These are phyloP conservation scores for Parauchenoglanis ngamensis DNA, from an alignment of 2,797 vertebrate genomes.

Conservation along the genomic window DNA sequence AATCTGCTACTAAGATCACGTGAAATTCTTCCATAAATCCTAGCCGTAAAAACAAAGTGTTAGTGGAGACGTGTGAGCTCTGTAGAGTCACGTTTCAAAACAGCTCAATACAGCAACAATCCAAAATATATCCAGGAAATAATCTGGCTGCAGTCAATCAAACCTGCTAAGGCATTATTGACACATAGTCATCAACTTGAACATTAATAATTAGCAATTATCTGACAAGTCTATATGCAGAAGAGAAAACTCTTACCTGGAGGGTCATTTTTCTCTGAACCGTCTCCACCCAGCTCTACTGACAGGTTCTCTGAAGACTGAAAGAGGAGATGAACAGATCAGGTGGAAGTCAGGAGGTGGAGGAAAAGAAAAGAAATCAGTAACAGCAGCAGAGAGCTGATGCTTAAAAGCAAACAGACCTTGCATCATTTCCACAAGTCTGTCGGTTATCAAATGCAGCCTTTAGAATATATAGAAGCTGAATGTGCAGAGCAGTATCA, in stretches of 20 bases:
- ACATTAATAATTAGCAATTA: background rate
- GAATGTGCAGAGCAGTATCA: background rate
- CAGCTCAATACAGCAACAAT: background rate
- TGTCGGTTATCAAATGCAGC: background rate
- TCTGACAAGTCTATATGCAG: background rate
- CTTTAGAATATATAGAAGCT: background rate
- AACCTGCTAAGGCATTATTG: background rate
- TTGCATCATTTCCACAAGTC: background rate
- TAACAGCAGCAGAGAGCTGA: background rate
- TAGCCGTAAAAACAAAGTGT: background rate
- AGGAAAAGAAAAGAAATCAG: background rate
- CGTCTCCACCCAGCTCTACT: conserved; percentile 85
- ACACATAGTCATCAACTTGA: background rate
- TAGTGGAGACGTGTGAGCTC: background rate
- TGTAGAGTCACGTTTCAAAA: background rate
- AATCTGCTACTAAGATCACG: too few relatives aligned
- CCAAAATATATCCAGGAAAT: background rate
- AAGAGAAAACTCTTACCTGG: conserved; percentile 69
- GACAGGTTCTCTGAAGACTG: conserved; percentile 95
- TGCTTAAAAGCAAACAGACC: background rate
- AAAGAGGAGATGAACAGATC: conserved; percentile 15
- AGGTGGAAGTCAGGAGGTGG: conserved; percentile 15
- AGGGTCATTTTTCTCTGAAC: conserved; percentile 89
- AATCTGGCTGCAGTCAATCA: background rate
- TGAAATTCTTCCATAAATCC: background rate